Percentiles rank a stretch among this genome's conserved stretches.
phyloP scores from a whole-genome alignment of 2,797 vertebrate genomes.

The Semotilus atromaculatus region DNA sequence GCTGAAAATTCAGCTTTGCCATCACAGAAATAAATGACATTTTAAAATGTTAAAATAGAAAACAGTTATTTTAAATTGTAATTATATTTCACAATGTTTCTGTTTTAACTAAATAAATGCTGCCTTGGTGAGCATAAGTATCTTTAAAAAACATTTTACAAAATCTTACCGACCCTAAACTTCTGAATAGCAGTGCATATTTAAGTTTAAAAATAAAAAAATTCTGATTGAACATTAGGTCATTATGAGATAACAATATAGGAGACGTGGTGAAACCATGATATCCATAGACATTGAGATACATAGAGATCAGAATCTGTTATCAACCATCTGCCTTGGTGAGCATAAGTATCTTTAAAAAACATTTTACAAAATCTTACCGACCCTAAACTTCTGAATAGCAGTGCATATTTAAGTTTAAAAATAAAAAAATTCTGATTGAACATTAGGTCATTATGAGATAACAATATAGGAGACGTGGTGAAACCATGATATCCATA shows the following conservation, averaged over 20 bases:
- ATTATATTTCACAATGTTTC: neutral
- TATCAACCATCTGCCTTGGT: neutral
- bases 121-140: neutral
- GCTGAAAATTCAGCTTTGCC: neutral
- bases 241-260: constrained; percentile 15
- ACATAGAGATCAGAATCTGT: too few species aligned
- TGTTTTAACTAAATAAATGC: neutral
- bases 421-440: neutral
- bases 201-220: neutral
- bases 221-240: neutral
- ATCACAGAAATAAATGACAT: neutral
- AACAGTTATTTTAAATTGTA: neutral
- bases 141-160: neutral
- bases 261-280: constrained; percentile 22
- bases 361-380: neutral
- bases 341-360: neutral
- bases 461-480: constrained; percentile 11
- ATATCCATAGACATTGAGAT: constrained; percentile 6
- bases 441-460: neutral
- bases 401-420: neutral
- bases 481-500: constrained; percentile 22
- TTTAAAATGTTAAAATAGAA: neutral
- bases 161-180: neutral
- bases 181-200: neutral
- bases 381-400: neutral